Conservation (phyloP, 2,888 invertebrate genomes). For the Parnassius glacialis region DNA sequence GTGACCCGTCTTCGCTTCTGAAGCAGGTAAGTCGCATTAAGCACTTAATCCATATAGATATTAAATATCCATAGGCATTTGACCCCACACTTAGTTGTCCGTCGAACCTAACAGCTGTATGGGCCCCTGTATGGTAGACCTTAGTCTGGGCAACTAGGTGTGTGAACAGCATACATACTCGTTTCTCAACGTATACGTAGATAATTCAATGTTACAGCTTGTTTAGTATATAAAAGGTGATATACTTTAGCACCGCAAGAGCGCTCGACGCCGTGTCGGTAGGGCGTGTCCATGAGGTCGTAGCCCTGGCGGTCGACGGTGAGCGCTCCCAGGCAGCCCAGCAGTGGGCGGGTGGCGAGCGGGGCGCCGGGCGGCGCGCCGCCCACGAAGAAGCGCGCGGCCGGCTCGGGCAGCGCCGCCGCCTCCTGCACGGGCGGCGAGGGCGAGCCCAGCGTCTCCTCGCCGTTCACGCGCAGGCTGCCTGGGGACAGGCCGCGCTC, state of each 20-base stretch:
- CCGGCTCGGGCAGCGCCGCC: slow-evolving; percentile 84
- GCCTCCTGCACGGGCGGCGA: slow-evolving; percentile 81
- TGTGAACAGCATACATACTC: no score
- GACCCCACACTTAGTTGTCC: no score
- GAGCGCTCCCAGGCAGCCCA: slow-evolving; percentile 92
- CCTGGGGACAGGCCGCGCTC: slow-evolving; percentile 59
- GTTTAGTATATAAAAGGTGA: neutral
- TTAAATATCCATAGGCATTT: no score
- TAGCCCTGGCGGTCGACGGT: slow-evolving; percentile 86
- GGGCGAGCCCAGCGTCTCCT: slow-evolving; percentile 84
- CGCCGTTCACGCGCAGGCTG: slow-evolving; percentile 86
- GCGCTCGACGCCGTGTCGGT: slow-evolving; percentile 86
- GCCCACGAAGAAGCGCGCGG: slow-evolving; percentile 89
- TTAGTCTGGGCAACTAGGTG: no score
- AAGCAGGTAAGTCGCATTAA: no score
- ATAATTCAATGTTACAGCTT: no score
- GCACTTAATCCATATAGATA: no score
- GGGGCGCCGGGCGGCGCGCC: slow-evolving; percentile 80
- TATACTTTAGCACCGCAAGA: slow-evolving; percentile 86
- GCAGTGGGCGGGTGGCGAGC: slow-evolving; percentile 75
- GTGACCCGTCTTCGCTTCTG: no score
- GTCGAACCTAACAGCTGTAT: no score
- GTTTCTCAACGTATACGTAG: no score
- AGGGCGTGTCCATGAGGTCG: slow-evolving; percentile 85
- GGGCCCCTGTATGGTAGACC: no score